A percentile compares a stretch with the other conserved stretches of the same genome.
Evolutionary conservation across 2,797 vertebrate species (phyloP).

Genomic region (Helostoma temminkii): DNA sequence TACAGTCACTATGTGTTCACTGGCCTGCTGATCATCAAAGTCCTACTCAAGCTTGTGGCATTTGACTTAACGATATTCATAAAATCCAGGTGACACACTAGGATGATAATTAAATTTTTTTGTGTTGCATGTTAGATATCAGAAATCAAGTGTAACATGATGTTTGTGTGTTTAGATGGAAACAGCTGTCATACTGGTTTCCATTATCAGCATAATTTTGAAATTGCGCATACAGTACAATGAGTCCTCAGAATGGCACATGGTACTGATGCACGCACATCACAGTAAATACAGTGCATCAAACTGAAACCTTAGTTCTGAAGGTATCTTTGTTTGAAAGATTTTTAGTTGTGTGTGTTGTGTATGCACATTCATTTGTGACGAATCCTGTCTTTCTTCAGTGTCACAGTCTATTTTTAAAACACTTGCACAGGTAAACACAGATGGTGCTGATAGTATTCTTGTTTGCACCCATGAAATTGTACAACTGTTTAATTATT

Average conservation of each 20-base stretch:
- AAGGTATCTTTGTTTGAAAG: neutral
- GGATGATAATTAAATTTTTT: neutral
- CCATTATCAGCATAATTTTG: neutral
- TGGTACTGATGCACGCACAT: slow-evolving; percentile 8
- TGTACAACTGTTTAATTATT: too few species aligned
- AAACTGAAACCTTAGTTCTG: neutral
- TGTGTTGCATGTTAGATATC: too few species aligned
- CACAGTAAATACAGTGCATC: too few species aligned
- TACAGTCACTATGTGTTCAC: slow-evolving; percentile 8
- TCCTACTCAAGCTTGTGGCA: slow-evolving; percentile 26
- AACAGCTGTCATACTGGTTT: slow-evolving; percentile 15
- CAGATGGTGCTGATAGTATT: neutral
- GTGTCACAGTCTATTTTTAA: slow-evolving; percentile 6
- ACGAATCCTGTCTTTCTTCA: slow-evolving; percentile 18
- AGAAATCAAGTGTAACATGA: neutral
- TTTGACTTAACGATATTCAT: slow-evolving; percentile 14
- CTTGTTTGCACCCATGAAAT: neutral
- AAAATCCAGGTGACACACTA: slow-evolving; percentile 11
- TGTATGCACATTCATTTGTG: neutral
- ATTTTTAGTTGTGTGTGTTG: neutral
- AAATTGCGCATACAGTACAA: rapidly evolving
- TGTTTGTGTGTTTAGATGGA: slow-evolving; percentile 18
- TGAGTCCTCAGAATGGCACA: slow-evolving; percentile 32
- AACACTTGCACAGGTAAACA: slow-evolving; percentile 17
- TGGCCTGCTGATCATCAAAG: slow-evolving; percentile 1